Base-by-base conservation (phyloP, 2,888 invertebrate genomes). In the Schizaphis graminum region DNA sequence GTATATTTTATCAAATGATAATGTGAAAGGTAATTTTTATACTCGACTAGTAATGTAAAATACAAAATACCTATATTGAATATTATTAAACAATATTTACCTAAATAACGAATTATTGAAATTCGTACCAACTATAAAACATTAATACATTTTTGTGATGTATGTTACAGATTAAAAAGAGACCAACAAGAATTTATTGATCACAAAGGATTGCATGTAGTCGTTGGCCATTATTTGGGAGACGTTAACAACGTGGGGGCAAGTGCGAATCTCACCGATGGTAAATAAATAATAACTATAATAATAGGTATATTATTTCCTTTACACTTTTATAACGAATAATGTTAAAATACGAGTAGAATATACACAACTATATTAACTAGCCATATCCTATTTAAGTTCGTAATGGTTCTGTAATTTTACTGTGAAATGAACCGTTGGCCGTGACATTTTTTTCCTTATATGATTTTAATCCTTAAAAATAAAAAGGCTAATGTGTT, bases 161-260 rank as follows among this genome's bases (percentile, higher is more conserved):
- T 56, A 2, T 94, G 94, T 96, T 96, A 61, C 95, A 97, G 97
- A 95, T 95, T 97, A 94, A 96, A 96, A 95, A 97, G 96, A 95
- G 96, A 97, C 95, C 97, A 97, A 95, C 97, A 97, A 95, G 97
- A 98, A 95, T 97, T 97, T 96, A 96, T 97, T 49, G 97, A 98
- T 96, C 96, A 96, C 94, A 96, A 96, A 95, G 98, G 98, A n/a
- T 97, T 98, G 96, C 97, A 97, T 95, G 98, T 98, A 13, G 97
- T 98, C 91, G 98, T 99, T 49, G 98, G 98, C 2, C 98, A 98
- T 96, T 99, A 98, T 96, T 97, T 98, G 95, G 98, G 98, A 90
- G 98, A 98, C 95, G 97, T 97, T 56, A 96, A 96, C 94, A 95
- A 94, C 90, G 94, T 94, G 44, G 96, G 96, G 94, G 96, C 96